Percentiles rank a stretch among this genome's conserved stretches.
These are phyloP conservation scores for Hartigia nigra DNA, from an alignment of 2,888 invertebrate genomes.

Conservation along the genomic window DNA sequence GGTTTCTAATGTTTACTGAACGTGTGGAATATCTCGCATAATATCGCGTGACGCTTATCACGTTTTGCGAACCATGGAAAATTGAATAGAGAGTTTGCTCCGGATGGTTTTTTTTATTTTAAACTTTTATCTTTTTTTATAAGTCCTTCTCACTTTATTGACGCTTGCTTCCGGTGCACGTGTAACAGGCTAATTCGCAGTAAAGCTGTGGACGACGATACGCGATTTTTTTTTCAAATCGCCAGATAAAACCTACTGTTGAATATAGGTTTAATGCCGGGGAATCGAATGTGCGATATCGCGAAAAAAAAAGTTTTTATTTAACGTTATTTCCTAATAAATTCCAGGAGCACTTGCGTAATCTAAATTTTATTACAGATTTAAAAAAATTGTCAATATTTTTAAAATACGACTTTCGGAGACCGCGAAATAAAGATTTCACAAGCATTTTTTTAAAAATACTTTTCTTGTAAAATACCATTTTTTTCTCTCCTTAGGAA, in stretches of 20 bases:
- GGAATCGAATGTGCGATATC: background rate
- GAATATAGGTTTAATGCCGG: background rate
- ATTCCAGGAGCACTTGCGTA: background rate
- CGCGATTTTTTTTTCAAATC: background rate
- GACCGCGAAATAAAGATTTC: background rate
- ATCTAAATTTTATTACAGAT: background rate
- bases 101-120: background rate
- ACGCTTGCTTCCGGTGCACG: background rate
- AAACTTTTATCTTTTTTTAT: background rate
- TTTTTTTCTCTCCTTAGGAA: background rate
- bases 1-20: background rate
- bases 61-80: background rate
- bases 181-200: background rate
- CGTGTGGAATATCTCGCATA: background rate
- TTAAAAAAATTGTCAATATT: background rate
- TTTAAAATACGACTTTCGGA: background rate
- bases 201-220: background rate
- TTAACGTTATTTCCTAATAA: background rate
- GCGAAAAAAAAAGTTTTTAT: background rate
- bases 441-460: background rate
- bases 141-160: background rate
- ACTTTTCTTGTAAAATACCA: background rate
- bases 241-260: background rate
- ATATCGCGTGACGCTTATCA: background rate
- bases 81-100: background rate